A percentile compares a stretch with the other conserved stretches of the same genome.
phyloP scores from a whole-genome alignment of 2,888 invertebrate species.

The Dione vanillae region DNA sequence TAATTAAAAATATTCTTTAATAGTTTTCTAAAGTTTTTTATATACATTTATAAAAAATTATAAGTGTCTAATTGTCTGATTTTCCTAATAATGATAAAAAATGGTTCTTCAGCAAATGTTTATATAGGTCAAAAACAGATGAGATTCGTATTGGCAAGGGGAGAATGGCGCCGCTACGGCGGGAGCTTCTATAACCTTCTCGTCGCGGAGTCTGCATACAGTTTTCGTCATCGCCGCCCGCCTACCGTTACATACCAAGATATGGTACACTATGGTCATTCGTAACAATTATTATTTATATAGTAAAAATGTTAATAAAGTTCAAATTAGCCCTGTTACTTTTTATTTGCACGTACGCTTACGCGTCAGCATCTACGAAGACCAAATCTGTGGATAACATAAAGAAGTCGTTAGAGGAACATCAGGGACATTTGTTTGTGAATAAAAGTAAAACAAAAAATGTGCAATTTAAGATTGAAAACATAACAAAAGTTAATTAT shows the following conservation, averaged over 20 bases:
- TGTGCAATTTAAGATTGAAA: slow-evolving; percentile 61
- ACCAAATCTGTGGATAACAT: slow-evolving; percentile 56
- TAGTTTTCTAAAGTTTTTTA: no score
- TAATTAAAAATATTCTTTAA: no score
- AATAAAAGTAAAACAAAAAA: slow-evolving; percentile 62
- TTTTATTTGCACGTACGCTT: background rate
- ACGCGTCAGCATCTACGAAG: slow-evolving; percentile 34
- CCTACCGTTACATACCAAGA: slow-evolving; percentile 31
- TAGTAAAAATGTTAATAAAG: slow-evolving; percentile 29
- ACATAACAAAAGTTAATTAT: slow-evolving; percentile 60
- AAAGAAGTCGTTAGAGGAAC: slow-evolving; percentile 64
- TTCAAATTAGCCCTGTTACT: background rate
- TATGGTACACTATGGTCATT: slow-evolving; percentile 10
- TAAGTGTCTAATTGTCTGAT: no score
- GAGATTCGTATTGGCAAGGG: slow-evolving; percentile 45
- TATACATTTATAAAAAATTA: no score
- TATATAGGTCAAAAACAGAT: slow-evolving; percentile 41
- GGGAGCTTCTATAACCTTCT: slow-evolving; percentile 45
- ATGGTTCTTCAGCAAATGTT: background rate
- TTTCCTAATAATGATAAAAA: background rate
- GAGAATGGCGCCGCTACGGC: slow-evolving; percentile 50
- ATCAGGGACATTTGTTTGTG: slow-evolving; percentile 58
- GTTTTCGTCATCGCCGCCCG: slow-evolving; percentile 36
- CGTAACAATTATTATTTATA: background rate
- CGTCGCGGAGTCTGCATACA: slow-evolving; percentile 38